These are phyloP conservation scores for Myotis pilosus DNA, from an alignment of 2,797 vertebrate species.

Conservation along the genomic window DNA sequence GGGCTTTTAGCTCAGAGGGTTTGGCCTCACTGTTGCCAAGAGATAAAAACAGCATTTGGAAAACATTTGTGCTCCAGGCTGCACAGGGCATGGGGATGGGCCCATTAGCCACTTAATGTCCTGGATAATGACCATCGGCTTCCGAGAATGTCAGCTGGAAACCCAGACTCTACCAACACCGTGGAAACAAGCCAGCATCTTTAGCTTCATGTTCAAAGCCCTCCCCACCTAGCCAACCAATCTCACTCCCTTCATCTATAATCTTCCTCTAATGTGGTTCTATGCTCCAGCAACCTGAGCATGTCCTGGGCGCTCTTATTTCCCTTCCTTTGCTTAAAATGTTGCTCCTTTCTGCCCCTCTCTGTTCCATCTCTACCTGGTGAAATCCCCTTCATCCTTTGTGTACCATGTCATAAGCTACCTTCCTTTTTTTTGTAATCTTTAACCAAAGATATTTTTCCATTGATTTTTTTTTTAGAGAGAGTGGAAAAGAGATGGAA, in stretches of 20 bases:
- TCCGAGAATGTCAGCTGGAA: conserved; percentile 82
- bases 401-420: background rate
- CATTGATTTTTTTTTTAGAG: too few species aligned
- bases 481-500: too few species aligned
- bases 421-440: background rate
- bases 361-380: background rate
- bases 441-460: too few species aligned
- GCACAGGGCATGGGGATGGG: conserved; percentile 83
- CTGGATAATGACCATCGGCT: conserved; percentile 86
- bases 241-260: background rate
- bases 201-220: conserved; percentile 58
- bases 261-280: background rate
- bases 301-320: background rate
- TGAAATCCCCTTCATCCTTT: background rate
- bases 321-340: conserved; percentile 17
- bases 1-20: conserved; percentile 57
- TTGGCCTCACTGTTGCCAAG: conserved; percentile 80
- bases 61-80: conserved; percentile 85
- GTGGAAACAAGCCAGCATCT: conserved; percentile 69
- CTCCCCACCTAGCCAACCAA: conserved; percentile 18
- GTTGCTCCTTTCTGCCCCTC: background rate
- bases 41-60: conserved; percentile 82
- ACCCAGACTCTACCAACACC: conserved; percentile 58
- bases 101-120: conserved; percentile 90
- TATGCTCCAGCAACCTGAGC: background rate